phyloP scores from a whole-genome alignment of 2,797 vertebrate species.

The Pempheris klunzingeri region DNA sequence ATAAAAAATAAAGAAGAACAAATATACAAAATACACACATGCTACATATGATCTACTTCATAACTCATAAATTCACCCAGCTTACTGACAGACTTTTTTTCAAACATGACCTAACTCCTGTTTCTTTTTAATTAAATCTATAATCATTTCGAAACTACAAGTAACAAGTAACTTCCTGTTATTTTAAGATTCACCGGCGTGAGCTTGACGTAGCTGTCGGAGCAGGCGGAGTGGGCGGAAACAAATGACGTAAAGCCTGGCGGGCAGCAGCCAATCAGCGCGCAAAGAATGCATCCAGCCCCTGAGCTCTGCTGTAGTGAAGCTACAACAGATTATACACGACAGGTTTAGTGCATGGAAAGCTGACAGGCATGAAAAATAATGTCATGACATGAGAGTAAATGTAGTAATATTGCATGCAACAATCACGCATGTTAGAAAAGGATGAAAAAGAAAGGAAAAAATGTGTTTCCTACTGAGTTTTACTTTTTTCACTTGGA shows the following conservation, averaged over 20 bases:
- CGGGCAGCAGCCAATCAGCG: conserved; percentile 59
- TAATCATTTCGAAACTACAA: conserved; percentile 16
- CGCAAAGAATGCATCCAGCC: conserved; percentile 39
- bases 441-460: no score
- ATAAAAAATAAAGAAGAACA: not conserved
- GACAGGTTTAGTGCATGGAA: not conserved
- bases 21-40: not conserved
- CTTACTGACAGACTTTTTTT: not conserved
- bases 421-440: not conserved
- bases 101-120: no score
- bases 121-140: no score
- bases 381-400: fast-evolving
- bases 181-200: fast-evolving
- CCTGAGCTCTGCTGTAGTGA: not conserved
- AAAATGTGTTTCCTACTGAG: not conserved
- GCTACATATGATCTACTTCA: no score
- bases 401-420: not conserved
- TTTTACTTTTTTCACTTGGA: not conserved
- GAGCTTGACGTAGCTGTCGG: not conserved
- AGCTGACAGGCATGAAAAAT: not conserved
- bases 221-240: conserved; percentile 41
- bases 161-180: not conserved
- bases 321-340: not conserved
- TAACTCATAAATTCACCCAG: not conserved
- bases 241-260: not conserved